A percentile compares a stretch with the other conserved stretches of the same genome.
These are phyloP conservation scores for Chelonia mydas DNA, from an alignment of 2,797 vertebrate genomes.

Conservation along the genomic window DNA sequence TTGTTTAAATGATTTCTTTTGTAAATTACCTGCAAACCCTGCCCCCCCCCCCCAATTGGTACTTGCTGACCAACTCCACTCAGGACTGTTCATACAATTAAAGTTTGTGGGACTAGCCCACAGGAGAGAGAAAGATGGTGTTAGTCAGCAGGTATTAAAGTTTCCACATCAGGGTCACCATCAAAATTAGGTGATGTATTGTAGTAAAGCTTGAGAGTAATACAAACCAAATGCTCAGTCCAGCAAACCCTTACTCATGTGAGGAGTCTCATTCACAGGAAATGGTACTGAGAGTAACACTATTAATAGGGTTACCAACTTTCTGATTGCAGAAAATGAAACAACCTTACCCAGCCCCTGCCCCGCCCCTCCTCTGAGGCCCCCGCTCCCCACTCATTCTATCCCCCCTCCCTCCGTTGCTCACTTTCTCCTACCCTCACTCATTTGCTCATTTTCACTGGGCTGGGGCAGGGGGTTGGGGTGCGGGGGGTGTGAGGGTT, in stretches of 20 bases:
- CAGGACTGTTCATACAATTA: background rate
- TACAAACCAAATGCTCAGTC: accelerated
- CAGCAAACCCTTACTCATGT: accelerated
- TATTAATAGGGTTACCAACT: background rate
- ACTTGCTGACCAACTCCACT: background rate
- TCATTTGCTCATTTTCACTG: no score
- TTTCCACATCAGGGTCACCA: background rate
- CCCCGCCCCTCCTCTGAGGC: no score
- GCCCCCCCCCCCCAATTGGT: background rate
- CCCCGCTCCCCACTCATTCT: no score
- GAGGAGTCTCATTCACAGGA: accelerated
- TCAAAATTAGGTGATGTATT: accelerated
- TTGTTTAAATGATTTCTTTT: background rate
- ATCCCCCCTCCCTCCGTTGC: no score
- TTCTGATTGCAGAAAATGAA: no score
- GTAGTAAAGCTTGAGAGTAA: background rate
- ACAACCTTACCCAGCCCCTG: no score
- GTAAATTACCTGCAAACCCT: background rate
- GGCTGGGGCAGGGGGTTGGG: no score
- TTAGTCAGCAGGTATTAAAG: background rate
- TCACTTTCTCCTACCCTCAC: no score
- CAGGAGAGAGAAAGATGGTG: background rate
- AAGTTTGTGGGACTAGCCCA: background rate
- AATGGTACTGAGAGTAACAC: accelerated
- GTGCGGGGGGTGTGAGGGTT: no score